Conservation (phyloP, 1,140 invertebrate genomes). For the Homalodisca vitripennis region DNA sequence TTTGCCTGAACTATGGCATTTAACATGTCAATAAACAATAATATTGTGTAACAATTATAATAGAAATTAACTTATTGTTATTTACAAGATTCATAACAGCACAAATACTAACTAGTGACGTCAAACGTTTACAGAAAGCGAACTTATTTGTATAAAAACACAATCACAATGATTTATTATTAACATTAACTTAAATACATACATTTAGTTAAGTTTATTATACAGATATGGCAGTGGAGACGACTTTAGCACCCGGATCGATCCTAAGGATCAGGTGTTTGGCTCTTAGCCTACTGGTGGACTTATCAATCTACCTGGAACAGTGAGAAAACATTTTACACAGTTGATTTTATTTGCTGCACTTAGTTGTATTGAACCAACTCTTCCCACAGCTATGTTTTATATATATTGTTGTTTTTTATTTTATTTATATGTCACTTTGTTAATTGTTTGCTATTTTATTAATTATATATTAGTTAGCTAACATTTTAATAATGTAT, state of each 20-base stretch:
- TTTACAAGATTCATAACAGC: constrained; percentile 28
- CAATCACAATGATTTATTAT: constrained; percentile 26
- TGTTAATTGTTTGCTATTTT: too few species aligned
- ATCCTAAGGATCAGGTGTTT: too few species aligned
- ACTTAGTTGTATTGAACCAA: too few species aligned
- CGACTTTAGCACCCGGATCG: constrained; percentile 1
- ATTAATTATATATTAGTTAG: too few species aligned
- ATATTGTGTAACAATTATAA: constrained; percentile 6
- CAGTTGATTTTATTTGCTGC: too few species aligned
- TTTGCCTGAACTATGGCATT: neutral
- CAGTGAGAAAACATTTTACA: too few species aligned
- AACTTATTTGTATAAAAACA: constrained; percentile 22
- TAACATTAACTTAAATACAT: constrained; percentile 29
- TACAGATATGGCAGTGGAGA: constrained; percentile 32
- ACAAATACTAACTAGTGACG: constrained; percentile 32
- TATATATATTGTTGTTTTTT: too few species aligned
- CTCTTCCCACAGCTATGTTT: too few species aligned
- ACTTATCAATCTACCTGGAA: constrained; percentile 15
- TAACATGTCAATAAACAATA: constrained; percentile 10
- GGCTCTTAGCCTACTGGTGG: constrained; percentile 6
- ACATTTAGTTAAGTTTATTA: constrained; percentile 22
- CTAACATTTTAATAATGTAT: too few species aligned
- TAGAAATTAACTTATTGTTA: constrained; percentile 27
- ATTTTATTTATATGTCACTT: too few species aligned
- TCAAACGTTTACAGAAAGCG: constrained; percentile 32